phyloP scores from a whole-genome alignment of 2,113 vertebrate genomes.

The Oreotrochilus melanogaster region DNA sequence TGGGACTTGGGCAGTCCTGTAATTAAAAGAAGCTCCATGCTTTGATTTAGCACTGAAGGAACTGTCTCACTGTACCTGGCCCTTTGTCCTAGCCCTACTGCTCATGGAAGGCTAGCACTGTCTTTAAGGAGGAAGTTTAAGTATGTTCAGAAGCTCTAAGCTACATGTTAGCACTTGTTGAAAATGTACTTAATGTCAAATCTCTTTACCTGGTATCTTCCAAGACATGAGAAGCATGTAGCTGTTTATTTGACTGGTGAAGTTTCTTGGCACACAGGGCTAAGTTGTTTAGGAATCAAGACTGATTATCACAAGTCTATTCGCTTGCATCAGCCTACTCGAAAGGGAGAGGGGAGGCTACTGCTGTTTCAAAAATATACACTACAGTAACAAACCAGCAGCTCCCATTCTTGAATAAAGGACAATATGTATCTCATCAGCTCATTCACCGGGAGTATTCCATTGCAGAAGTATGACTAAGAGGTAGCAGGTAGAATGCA shows the following conservation, averaged over 20 bases:
- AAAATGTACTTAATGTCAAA: not conserved
- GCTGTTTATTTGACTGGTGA: not conserved
- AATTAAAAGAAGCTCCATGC: not conserved
- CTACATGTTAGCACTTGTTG: not conserved
- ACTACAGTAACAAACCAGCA: accelerated
- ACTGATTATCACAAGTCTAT: accelerated
- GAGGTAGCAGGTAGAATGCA: not conserved
- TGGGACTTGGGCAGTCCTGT: not conserved
- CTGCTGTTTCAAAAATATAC: not conserved
- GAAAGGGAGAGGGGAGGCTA: not conserved
- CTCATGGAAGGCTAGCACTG: not conserved
- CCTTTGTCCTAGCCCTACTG: not conserved
- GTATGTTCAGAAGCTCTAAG: not conserved
- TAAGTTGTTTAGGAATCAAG: not conserved
- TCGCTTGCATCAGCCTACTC: too few relatives aligned
- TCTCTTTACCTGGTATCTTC: not conserved
- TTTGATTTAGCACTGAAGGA: not conserved
- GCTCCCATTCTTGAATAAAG: not conserved
- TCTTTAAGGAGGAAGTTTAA: not conserved
- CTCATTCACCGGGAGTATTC: not conserved
- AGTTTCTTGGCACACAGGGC: not conserved
- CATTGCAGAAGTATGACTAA: not conserved
- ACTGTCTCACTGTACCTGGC: not conserved
- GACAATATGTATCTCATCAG: not conserved
- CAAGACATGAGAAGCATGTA: too few relatives aligned